Evolutionary conservation across 1,140 invertebrate species (phyloP).

Genomic region (Drosophila sproati): DNA sequence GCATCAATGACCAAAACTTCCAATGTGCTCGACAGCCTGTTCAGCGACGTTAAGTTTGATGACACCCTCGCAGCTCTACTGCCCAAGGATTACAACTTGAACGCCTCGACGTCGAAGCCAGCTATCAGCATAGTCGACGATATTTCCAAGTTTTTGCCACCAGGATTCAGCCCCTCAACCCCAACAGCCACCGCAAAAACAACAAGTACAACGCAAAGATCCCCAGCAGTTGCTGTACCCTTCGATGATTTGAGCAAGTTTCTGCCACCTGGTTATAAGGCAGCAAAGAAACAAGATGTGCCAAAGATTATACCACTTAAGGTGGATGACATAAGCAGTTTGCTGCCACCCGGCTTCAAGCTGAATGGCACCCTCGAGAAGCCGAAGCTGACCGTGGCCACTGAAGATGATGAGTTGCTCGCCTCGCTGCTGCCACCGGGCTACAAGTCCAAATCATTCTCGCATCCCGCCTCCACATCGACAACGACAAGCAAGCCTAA

Average conservation of each 20-base stretch:
- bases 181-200: constrained; percentile 2
- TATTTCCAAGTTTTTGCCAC: constrained; percentile 88
- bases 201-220: constrained; percentile 27
- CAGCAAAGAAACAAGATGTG: constrained; percentile 68
- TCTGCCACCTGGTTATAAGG: constrained; percentile 86
- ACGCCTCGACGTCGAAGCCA: constrained; percentile 59
- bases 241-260: constrained; percentile 85
- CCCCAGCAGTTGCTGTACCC: constrained; percentile 79
- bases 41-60: constrained; percentile 74
- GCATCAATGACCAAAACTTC: constrained; percentile 61
- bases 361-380: constrained; percentile 67
- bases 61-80: constrained; percentile 85
- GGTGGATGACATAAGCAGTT: constrained; percentile 83
- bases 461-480: constrained; percentile 60
- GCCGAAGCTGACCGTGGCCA: constrained; percentile 68
- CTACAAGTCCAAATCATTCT: constrained; percentile 84
- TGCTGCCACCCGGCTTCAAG: constrained; percentile 87
- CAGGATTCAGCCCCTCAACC: constrained; percentile 86
- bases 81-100: constrained; percentile 88
- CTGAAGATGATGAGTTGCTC: constrained; percentile 85
- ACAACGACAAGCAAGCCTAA: constrained; percentile 51
- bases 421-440: constrained; percentile 87
- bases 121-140: constrained; percentile 82
- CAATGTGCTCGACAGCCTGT: constrained; percentile 59
- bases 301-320: constrained; percentile 55